Evolutionary conservation across 2,888 invertebrate species (phyloP), one percentile per base, ranked within the genome.

Genomic region (Spicauda simplicius): DNA sequence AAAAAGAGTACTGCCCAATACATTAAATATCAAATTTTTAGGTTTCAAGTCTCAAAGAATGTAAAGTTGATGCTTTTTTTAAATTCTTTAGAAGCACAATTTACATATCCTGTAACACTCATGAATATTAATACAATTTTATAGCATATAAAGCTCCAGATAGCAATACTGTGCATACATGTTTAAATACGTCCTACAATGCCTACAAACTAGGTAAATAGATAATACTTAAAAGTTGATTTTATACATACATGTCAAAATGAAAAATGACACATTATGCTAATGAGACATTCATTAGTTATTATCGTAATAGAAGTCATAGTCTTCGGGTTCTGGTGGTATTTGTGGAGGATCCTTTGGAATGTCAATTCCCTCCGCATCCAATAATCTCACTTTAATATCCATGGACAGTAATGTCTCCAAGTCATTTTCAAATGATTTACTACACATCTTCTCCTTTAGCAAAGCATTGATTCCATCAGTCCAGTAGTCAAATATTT

Each of bases 351-450:
- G 97, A 81, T 97, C 97, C 80, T 98, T 97, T 0, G 99, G 99
- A 79, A 99, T 98, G 74, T 97, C 97, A 64, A 99, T 97, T 7
- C 98, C 98, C 89, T 99, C 99, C 0, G 98, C 97, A 88, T 99
- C 99, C 70, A 99, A 92, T 66, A 99, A 91, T 70, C 98, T 94
- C 56, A 99, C 94, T 88, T 99, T 99, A 65, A 99, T 98, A 84
- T 99, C 99, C 98, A 99, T 98, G 11, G 97, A 97, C 12, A 99
- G 91, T 68, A 99, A 92, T 45, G 97, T 97, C 80, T 99, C 98
- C 77, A 98, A 93, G 89, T 99, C 99, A 84, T 96, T 96, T 74
- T 97, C 96, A 73, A 97, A 97, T 78, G 97, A 96, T 82, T 97
- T 96, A 82, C 98, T 99, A 0, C 94, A 94, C 98, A 99, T 98